A percentile compares a stretch with the other conserved stretches of the same genome.
These are phyloP conservation scores for Melanogrammus aeglefinus DNA, from an alignment of 2,797 vertebrate species.

Conservation along the genomic window DNA sequence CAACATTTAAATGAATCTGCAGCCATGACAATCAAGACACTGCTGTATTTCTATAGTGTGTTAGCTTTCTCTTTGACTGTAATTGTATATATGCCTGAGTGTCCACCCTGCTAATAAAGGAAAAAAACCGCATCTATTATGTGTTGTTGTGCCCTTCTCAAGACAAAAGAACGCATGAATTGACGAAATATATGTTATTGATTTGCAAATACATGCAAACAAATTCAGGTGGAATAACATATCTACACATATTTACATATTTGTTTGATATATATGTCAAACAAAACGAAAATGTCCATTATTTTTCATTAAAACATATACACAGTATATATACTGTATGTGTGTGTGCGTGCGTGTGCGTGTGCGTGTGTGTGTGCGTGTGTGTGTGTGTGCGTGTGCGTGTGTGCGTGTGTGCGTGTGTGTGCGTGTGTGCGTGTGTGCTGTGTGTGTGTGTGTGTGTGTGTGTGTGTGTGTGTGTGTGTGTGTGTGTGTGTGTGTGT, in stretches of 20 bases:
- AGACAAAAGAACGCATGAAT: neutral
- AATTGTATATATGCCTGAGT: slow-evolving; percentile 55
- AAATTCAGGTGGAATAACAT: neutral
- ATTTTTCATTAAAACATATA: neutral
- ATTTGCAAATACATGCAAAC: neutral
- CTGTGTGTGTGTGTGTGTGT: no score
- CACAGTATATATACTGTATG: no score
- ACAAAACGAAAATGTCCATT: neutral
- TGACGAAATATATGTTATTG: neutral
- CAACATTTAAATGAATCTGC: slow-evolving; percentile 46
- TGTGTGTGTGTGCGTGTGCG: no score
- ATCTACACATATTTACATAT: no score
- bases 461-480: no score
- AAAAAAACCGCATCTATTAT: slow-evolving; percentile 57
- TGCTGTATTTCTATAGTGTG: slow-evolving; percentile 65
- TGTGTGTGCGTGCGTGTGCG: no score
- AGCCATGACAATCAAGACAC: slow-evolving; percentile 71
- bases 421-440: no score
- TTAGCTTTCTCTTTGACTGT: slow-evolving; percentile 62
- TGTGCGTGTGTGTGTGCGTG: no score
- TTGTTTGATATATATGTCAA: neutral
- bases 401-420: no score
- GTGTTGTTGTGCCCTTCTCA: slow-evolving; percentile 28
- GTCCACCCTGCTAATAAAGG: slow-evolving; percentile 69
- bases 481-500: neutral